phyloP scores from a whole-genome alignment of 1,140 invertebrate species.

The Drosophila triauraria region DNA sequence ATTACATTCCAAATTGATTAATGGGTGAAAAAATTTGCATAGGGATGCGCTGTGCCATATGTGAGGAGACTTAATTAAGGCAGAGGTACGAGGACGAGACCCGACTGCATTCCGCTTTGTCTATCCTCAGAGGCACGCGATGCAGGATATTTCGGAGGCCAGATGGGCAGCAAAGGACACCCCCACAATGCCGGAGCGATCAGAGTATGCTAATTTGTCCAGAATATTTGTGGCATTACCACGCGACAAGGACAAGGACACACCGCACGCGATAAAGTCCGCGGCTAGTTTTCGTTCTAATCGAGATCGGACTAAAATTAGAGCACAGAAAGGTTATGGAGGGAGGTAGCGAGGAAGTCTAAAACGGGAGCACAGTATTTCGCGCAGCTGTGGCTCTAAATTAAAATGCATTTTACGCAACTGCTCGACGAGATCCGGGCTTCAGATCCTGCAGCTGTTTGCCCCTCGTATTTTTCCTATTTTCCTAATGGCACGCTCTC shows the following conservation, averaged over 20 bases:
- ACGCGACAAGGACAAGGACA: conserved; percentile 72
- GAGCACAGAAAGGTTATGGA: neutral
- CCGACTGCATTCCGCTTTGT: neutral
- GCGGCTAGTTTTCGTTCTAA: conserved; percentile 39
- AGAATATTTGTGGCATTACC: conserved; percentile 31
- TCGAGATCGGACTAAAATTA: conserved; percentile 65
- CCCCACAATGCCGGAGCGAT: conserved; percentile 22
- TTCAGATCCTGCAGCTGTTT: conserved; percentile 63
- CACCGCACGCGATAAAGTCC: conserved; percentile 70
- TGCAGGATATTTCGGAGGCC: conserved; percentile 24
- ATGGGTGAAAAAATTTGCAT: conserved; percentile 70
- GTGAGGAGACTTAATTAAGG: conserved; percentile 65
- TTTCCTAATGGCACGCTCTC: conserved; percentile 76
- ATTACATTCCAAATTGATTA: conserved; percentile 66
- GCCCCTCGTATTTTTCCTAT: conserved; percentile 8
- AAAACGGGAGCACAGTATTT: conserved; percentile 24
- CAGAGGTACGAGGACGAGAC: conserved; percentile 5
- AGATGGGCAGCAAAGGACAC: conserved; percentile 40
- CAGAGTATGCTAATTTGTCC: conserved; percentile 68
- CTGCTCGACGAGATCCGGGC: conserved; percentile 43
- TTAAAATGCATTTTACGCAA: conserved; percentile 84
- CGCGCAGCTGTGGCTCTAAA: conserved; percentile 78
- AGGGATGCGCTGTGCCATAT: conserved; percentile 66
- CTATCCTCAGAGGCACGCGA: conserved; percentile 28
- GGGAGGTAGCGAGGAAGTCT: neutral